These are phyloP conservation scores for Therioaphis trifolii DNA, from an alignment of 2,888 invertebrate species.

Conservation along the genomic window DNA sequence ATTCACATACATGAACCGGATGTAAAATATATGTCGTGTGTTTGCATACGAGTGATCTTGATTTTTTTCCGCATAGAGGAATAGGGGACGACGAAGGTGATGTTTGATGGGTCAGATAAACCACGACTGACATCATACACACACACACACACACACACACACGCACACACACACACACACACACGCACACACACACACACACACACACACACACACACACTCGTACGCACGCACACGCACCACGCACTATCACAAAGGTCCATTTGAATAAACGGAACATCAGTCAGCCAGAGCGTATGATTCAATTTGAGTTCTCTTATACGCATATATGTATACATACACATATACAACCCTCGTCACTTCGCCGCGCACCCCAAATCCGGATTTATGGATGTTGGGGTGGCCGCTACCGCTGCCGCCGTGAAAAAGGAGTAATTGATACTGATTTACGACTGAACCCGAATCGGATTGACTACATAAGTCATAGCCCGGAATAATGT, in stretches of 20 bases:
- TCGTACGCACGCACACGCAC: neutral
- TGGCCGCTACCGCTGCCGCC: slow-evolving; percentile 8
- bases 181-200: neutral
- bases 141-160: neutral
- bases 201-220: neutral
- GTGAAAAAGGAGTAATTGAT: slow-evolving; percentile 60
- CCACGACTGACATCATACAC: slow-evolving; percentile 36
- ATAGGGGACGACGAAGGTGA: slow-evolving; percentile 36
- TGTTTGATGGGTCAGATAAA: slow-evolving; percentile 60
- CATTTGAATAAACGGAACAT: slow-evolving; percentile 62
- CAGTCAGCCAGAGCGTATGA: slow-evolving; percentile 63
- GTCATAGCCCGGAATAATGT: slow-evolving; percentile 54
- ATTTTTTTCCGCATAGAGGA: slow-evolving; percentile 12
- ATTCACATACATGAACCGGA: neutral
- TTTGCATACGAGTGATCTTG: slow-evolving; percentile 40
- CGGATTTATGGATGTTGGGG: slow-evolving; percentile 59
- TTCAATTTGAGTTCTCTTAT: slow-evolving; percentile 57
- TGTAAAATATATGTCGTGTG: slow-evolving; percentile 6
- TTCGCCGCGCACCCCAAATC: slow-evolving; percentile 52
- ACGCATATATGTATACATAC: slow-evolving; percentile 11
- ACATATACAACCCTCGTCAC: slow-evolving; percentile 41
- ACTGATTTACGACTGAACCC: slow-evolving; percentile 62
- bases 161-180: neutral
- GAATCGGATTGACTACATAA: slow-evolving; percentile 62
- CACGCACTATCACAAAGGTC: slow-evolving; percentile 59